A percentile compares a stretch with the other conserved stretches of the same genome.
These are phyloP conservation scores for Turritopsis dohrnii DNA, from an alignment of 30 jellyfish, hydroid and myxozoan genomes.

Conservation along the genomic window DNA sequence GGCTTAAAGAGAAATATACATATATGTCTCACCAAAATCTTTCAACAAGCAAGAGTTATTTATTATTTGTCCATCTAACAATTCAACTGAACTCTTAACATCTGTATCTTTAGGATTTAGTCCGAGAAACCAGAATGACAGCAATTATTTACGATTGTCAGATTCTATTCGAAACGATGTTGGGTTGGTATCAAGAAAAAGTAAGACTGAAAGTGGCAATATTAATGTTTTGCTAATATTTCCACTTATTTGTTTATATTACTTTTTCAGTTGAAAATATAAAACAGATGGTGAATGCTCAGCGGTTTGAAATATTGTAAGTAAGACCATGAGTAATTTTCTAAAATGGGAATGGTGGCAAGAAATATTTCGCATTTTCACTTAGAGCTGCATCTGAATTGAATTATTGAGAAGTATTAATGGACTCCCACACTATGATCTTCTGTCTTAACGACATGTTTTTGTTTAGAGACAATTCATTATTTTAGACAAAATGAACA, in stretches of 20 bases:
- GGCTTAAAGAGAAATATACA: no score
- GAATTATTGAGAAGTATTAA: no score
- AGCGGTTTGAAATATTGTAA: constrained; percentile 67
- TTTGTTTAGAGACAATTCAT: no score
- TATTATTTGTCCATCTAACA: no score
- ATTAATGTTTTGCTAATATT: background rate
- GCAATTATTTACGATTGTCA: constrained; percentile 64
- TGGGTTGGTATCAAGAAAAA: constrained; percentile 59
- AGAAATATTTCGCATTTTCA: background rate
- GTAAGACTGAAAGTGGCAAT: constrained; percentile 32
- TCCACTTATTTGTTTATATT: background rate
- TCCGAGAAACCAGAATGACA: constrained; percentile 55
- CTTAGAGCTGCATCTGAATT: no score
- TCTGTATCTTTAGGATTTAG: constrained; percentile 16
- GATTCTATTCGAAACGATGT: constrained; percentile 63
- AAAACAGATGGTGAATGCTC: constrained; percentile 70
- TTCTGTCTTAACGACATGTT: no score
- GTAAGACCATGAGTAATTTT: background rate
- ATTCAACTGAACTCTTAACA: no score
- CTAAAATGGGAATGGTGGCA: background rate
- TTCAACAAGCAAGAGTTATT: no score
- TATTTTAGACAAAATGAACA: constrained; percentile 55
- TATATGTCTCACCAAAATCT: no score
- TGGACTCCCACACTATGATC: no score
- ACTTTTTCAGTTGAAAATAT: constrained; percentile 56